Evolutionary conservation across 1,140 invertebrate genomes (phyloP).

Genomic region (Kradibia gibbosae): DNA sequence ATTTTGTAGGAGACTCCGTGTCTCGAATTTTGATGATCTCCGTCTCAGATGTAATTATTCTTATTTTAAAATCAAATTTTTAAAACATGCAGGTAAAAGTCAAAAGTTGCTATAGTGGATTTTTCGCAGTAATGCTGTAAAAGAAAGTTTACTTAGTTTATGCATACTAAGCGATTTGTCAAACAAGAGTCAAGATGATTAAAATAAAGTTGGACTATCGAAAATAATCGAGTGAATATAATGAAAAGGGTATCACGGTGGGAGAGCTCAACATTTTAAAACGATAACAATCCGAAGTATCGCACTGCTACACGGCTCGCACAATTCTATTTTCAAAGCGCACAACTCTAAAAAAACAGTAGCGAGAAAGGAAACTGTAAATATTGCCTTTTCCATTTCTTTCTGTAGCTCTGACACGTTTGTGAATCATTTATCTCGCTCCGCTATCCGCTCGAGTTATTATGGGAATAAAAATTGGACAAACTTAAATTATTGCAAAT

Average conservation of each 20-base stretch:
- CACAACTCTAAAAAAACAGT: not conserved
- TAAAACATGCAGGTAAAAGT: too few relatives aligned
- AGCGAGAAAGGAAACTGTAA: conserved; percentile 44
- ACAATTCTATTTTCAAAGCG: conserved; percentile 28
- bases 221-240: conserved; percentile 22
- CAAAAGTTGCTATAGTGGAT: not conserved
- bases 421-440: conserved; percentile 42
- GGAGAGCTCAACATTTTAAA: conserved; percentile 22
- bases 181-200: not conserved
- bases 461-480: not conserved
- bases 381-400: conserved; percentile 47
- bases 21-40: too few relatives aligned
- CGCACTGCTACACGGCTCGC: not conserved
- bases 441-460: not conserved
- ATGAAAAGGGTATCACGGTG: too few relatives aligned
- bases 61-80: too few relatives aligned
- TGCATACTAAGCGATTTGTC: not conserved
- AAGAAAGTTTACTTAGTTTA: not conserved
- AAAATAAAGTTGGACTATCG: conserved; percentile 36
- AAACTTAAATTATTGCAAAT: conserved; percentile 8
- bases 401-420: conserved; percentile 2
- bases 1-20: not conserved
- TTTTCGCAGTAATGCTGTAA: not conserved
- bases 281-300: conserved; percentile 36
- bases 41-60: too few relatives aligned